These are phyloP conservation scores for Cenopis cana DNA, from an alignment of 2,888 invertebrate genomes.

Conservation along the genomic window DNA sequence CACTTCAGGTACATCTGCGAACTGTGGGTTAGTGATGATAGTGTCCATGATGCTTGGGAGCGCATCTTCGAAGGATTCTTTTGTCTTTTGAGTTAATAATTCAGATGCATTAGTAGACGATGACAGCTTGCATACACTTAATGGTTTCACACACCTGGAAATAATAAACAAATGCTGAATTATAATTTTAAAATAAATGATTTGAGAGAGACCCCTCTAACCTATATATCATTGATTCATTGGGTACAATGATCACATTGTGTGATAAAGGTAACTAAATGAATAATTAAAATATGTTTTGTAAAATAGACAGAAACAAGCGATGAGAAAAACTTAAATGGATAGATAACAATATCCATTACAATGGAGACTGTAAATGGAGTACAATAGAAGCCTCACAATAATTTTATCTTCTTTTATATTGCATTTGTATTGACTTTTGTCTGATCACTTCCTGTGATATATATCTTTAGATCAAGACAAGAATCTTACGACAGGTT, in stretches of 20 bases:
- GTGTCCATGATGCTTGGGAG: slow-evolving; percentile 66
- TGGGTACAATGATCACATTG: too few relatives aligned
- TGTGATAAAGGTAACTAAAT: too few relatives aligned
- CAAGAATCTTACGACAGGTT: too few relatives aligned
- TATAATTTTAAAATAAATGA: too few relatives aligned
- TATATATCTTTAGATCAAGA: neutral
- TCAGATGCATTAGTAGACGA: slow-evolving; percentile 61
- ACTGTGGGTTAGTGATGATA: slow-evolving; percentile 58
- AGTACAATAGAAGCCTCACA: neutral
- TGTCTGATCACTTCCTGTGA: neutral
- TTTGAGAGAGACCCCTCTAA: too few relatives aligned
- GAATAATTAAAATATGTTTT: too few relatives aligned
- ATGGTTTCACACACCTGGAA: slow-evolving; percentile 33
- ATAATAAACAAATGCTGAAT: neutral
- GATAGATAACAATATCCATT: neutral
- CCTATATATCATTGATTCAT: too few relatives aligned
- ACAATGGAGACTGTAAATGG: neutral
- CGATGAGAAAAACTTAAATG: neutral
- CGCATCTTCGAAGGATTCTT: slow-evolving; percentile 68
- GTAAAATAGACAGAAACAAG: neutral
- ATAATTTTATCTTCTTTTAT: neutral
- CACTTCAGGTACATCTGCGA: slow-evolving; percentile 66
- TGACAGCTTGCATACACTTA: slow-evolving; percentile 47
- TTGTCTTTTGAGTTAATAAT: slow-evolving; percentile 64
- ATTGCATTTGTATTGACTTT: neutral